phyloP scores from a whole-genome alignment of 2,797 vertebrate species.

The Brachyalestes nurse region DNA sequence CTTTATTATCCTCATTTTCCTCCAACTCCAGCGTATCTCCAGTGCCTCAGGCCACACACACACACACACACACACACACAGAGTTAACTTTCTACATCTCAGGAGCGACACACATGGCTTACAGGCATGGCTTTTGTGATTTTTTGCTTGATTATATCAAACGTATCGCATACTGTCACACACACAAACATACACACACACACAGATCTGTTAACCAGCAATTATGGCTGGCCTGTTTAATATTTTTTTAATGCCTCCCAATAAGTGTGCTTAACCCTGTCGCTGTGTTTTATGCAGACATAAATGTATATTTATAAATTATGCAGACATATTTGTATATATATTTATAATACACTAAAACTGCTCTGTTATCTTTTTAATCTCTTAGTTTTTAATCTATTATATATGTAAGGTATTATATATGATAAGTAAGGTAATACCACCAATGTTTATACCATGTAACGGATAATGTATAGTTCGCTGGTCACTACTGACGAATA shows the following conservation, averaged over 20 bases:
- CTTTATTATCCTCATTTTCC: conserved; percentile 20
- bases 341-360: no score
- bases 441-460: no score
- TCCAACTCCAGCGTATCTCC: neutral
- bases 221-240: conserved; percentile 63
- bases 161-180: neutral
- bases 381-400: no score
- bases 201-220: conserved; percentile 68
- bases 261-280: conserved; percentile 15
- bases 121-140: neutral
- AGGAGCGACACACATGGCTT: neutral
- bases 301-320: no score
- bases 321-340: no score
- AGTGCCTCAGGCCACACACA: neutral
- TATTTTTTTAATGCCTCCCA: conserved; percentile 47
- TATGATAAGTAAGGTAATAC: no score
- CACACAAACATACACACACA: conserved; percentile 25
- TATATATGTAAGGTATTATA: no score
- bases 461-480: no score
- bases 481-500: no score
- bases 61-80: conserved; percentile 21
- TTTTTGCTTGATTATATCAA: neutral
- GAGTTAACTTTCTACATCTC: neutral
- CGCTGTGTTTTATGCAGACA: neutral
- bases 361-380: no score